These are phyloP conservation scores for Perithous albicinctus DNA, from an alignment of 2,888 invertebrate genomes.

Conservation along the genomic window DNA sequence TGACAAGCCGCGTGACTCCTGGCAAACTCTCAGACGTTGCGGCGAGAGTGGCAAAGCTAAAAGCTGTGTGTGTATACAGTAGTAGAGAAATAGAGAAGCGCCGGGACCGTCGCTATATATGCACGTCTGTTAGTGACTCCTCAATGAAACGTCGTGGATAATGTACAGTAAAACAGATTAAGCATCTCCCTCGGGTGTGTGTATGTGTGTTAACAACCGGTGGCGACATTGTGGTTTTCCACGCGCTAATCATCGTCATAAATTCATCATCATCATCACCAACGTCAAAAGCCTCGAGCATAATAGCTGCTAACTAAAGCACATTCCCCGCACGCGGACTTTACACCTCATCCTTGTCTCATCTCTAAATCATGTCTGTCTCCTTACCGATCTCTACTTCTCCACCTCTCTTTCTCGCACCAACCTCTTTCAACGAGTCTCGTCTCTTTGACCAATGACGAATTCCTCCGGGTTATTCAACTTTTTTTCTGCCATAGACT, in stretches of 20 bases:
- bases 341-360: slow-evolving; percentile 47
- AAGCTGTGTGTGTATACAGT: slow-evolving; percentile 38
- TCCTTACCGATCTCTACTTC: not conserved
- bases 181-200: slow-evolving; percentile 32
- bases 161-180: slow-evolving; percentile 50
- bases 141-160: slow-evolving; percentile 49
- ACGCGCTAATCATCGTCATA: slow-evolving; percentile 79
- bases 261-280: slow-evolving; percentile 79
- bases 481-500: slow-evolving; percentile 35
- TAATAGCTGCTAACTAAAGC: slow-evolving; percentile 73
- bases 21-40: slow-evolving; percentile 3
- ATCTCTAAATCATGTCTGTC: slow-evolving; percentile 23
- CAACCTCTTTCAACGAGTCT: slow-evolving; percentile 30
- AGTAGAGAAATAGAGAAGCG: slow-evolving; percentile 33
- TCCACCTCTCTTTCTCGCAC: slow-evolving; percentile 60
- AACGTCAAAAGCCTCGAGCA: slow-evolving; percentile 70
- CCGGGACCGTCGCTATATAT: slow-evolving; percentile 11
- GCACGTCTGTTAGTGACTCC: not conserved
- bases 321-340: slow-evolving; percentile 51
- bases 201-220: slow-evolving; percentile 72
- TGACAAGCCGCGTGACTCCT: not conserved
- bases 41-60: slow-evolving; percentile 18
- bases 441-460: slow-evolving; percentile 73
- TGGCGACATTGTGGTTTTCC: slow-evolving; percentile 77
- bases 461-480: slow-evolving; percentile 71